Percentiles rank a stretch among this genome's conserved stretches.
Evolutionary conservation across 2,113 vertebrate genomes (phyloP).

Genomic region (Thunnus maccoyii): DNA sequence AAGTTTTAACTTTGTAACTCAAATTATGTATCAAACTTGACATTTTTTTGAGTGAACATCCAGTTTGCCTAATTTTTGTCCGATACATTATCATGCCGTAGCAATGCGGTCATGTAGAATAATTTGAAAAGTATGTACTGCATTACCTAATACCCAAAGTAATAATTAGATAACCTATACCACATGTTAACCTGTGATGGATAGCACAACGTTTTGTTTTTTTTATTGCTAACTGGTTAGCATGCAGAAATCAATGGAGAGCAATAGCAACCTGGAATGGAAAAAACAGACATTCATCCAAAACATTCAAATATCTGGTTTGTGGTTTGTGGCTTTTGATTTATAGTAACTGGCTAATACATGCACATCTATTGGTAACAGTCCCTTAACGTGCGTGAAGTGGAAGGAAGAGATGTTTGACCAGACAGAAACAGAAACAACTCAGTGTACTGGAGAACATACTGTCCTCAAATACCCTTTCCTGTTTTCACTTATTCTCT

Average conservation of each 20-base stretch:
- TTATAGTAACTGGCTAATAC: too few relatives aligned
- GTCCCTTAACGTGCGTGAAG: background rate
- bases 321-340: too few relatives aligned
- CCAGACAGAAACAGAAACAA: background rate
- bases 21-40: background rate
- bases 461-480: background rate
- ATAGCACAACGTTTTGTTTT: too few relatives aligned
- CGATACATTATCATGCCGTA: background rate
- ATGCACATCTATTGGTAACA: background rate
- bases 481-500: background rate
- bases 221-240: too few relatives aligned
- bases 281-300: too few relatives aligned
- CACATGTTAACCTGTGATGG: too few relatives aligned
- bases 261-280: background rate
- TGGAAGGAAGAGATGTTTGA: background rate
- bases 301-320: too few relatives aligned
- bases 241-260: too few relatives aligned
- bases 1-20: background rate
- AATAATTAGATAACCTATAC: too few relatives aligned
- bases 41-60: background rate
- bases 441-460: background rate
- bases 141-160: background rate
- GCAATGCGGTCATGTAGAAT: background rate
- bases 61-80: too few relatives aligned
- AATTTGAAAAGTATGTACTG: background rate